Percentiles rank a stretch among this genome's conserved stretches.
Evolutionary conservation across 2,113 vertebrate species (phyloP).

Genomic region (Tetraodon nigroviridis): DNA sequence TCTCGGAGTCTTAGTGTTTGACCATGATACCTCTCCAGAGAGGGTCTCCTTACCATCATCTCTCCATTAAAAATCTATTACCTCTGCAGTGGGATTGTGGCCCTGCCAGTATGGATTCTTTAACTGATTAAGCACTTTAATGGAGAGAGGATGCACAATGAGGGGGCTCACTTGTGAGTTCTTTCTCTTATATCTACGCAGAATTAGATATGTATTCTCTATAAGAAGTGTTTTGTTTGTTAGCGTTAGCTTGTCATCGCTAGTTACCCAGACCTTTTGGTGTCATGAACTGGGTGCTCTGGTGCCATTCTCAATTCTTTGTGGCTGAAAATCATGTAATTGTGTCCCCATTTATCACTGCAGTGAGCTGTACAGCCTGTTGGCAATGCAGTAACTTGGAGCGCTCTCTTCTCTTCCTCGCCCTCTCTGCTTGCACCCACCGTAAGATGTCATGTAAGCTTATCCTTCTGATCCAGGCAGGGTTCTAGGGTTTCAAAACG

Average conservation of each 20-base stretch:
- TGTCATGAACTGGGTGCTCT: too few relatives aligned
- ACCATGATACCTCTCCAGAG: slow-evolving; percentile 66
- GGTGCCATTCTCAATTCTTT: too few relatives aligned
- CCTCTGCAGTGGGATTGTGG: slow-evolving; percentile 61
- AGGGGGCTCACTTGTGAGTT: slow-evolving; percentile 17
- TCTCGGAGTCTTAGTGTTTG: slow-evolving; percentile 58
- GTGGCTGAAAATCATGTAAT: too few relatives aligned
- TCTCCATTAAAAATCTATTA: slow-evolving; percentile 77
- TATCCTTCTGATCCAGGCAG: slow-evolving; percentile 66
- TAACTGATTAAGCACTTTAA: slow-evolving; percentile 67
- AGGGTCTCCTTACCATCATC: slow-evolving; percentile 70
- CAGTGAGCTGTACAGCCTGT: too few relatives aligned
- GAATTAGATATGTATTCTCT: too few relatives aligned
- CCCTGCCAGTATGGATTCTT: slow-evolving; percentile 66
- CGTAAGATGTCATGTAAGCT: slow-evolving; percentile 71
- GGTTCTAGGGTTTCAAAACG: slow-evolving; percentile 73
- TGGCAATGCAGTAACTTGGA: too few relatives aligned
- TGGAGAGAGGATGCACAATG: slow-evolving; percentile 40
- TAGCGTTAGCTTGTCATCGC: too few relatives aligned
- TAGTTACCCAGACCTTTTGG: too few relatives aligned
- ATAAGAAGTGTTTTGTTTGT: too few relatives aligned
- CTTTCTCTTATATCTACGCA: background rate
- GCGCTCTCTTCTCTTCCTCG: slow-evolving; percentile 1
- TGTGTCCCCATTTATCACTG: too few relatives aligned
- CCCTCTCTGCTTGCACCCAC: slow-evolving; percentile 44